These are phyloP conservation scores for Ctenicera cuprea DNA, from an alignment of 2,888 invertebrate species.

Conservation along the genomic window DNA sequence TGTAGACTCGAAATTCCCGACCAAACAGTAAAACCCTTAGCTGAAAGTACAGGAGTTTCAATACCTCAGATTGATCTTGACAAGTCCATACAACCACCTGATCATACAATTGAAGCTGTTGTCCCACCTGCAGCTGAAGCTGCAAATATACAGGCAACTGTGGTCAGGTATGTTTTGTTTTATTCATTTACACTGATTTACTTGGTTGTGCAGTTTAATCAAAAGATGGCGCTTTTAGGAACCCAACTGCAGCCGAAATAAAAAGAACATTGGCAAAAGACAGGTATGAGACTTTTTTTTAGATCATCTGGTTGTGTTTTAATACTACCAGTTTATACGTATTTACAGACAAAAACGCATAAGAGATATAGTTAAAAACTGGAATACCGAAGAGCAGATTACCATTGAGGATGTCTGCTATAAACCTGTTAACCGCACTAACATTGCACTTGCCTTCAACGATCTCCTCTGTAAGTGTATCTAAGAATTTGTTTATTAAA, in stretches of 20 bases:
- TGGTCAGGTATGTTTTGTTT: neutral
- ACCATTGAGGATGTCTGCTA: conserved; percentile 37
- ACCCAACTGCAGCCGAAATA: neutral
- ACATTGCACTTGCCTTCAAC: conserved; percentile 32
- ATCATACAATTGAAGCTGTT: neutral
- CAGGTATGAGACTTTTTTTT: neutral
- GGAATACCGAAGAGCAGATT: conserved; percentile 14
- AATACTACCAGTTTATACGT: neutral
- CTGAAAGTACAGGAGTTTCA: neutral
- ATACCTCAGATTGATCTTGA: neutral
- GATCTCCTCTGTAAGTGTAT: conserved; percentile 33
- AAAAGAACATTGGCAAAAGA: neutral
- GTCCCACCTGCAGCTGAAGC: neutral
- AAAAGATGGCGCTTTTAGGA: too few relatives aligned
- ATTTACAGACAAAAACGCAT: conserved; percentile 12
- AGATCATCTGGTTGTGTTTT: neutral
- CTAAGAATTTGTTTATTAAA: too few relatives aligned
- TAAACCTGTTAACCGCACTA: conserved; percentile 28
- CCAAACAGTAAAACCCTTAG: neutral
- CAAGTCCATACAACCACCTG: neutral
- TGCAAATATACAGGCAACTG: neutral
- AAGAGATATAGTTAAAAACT: conserved; percentile 23
- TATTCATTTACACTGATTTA: neutral
- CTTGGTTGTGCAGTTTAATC: too few relatives aligned
- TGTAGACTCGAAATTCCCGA: neutral